Conservation (phyloP, 2,888 invertebrate genomes). For the Drosophila robusta region DNA sequence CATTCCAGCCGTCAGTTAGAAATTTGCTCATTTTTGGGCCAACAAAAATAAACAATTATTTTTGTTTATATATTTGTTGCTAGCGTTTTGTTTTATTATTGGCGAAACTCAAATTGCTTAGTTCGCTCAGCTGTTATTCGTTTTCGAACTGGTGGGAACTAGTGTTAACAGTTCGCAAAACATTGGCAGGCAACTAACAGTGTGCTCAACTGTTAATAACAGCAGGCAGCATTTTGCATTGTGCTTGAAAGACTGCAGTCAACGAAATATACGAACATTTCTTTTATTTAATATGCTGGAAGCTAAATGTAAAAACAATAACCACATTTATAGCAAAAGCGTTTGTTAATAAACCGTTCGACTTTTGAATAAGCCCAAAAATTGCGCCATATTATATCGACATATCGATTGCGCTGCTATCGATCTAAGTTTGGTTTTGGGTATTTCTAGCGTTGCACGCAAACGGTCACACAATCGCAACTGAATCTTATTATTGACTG, state of each 20-base stretch:
- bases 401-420: constrained; percentile 10
- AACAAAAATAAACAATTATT: neutral
- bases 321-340: neutral
- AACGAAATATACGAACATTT: neutral
- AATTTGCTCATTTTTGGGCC: constrained; percentile 32
- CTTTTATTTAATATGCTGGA: neutral
- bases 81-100: neutral
- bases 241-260: neutral
- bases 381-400: constrained; percentile 19
- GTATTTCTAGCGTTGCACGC: neutral
- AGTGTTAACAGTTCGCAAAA: neutral
- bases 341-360: neutral
- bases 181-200: constrained; percentile 2
- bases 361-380: neutral
- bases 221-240: neutral
- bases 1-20: constrained; percentile 27
- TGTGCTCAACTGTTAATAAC: neutral
- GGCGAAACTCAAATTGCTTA: neutral
- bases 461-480: constrained; percentile 42
- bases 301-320: neutral
- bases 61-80: constrained; percentile 22
- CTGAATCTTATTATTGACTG: constrained; percentile 47
- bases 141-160: constrained; percentile 14
- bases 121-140: constrained; percentile 24
- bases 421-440: constrained; percentile 13